Evolutionary conservation across 2,797 vertebrate genomes (phyloP).

Genomic region (Mus spretus): DNA sequence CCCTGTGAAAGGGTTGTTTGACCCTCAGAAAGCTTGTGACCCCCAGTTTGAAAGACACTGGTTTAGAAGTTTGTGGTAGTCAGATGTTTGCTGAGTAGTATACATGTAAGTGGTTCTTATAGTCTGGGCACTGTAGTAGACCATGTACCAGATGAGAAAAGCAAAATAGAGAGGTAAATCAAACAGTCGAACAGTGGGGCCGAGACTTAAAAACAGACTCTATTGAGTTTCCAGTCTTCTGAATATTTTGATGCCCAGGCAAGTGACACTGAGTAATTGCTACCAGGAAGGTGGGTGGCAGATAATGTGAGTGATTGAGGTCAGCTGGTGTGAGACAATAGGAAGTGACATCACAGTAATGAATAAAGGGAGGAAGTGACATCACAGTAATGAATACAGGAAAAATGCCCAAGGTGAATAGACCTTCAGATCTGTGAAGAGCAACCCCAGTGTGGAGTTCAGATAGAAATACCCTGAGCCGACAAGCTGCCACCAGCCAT

Average conservation of each 20-base stretch:
- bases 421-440: neutral
- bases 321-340: neutral
- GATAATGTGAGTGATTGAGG: neutral
- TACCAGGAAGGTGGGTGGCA: neutral
- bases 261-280: neutral
- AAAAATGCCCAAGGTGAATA: neutral
- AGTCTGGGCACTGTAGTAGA: neutral
- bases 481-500: fast-evolving
- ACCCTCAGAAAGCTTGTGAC: neutral
- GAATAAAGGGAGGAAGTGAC: neutral
- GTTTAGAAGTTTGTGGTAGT: neutral
- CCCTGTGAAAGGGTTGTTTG: neutral
- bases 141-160: neutral
- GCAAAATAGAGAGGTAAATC: neutral
- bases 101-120: neutral
- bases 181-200: neutral
- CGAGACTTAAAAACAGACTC: neutral
- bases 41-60: neutral
- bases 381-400: neutral
- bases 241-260: neutral
- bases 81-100: neutral
- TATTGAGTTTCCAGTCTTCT: neutral
- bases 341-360: neutral
- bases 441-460: neutral
- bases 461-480: neutral